phyloP scores from a whole-genome alignment of 2,113 vertebrate species.

The Lycaon pictus region DNA sequence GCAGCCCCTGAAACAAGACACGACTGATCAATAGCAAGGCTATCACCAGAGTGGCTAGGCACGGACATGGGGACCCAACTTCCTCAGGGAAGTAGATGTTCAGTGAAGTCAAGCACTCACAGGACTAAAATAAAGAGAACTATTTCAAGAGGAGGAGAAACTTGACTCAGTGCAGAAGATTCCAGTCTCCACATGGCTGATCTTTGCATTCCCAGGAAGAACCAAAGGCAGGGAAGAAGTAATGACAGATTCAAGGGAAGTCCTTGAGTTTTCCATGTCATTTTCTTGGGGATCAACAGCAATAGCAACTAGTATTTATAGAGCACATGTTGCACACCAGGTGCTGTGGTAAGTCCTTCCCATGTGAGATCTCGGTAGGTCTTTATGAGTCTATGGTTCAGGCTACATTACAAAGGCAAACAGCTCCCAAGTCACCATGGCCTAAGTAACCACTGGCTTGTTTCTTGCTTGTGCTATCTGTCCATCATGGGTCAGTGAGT shows the following conservation, averaged over 20 bases:
- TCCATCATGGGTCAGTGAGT: background rate
- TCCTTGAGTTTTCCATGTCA: background rate
- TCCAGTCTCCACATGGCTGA: background rate
- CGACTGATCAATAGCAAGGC: background rate
- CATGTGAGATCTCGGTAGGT: background rate
- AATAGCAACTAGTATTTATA: background rate
- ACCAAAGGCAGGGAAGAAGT: background rate
- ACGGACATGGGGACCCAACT: background rate
- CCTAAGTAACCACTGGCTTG: background rate
- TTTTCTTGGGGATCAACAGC: background rate
- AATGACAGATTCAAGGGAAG: rapidly evolving
- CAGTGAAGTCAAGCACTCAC: background rate
- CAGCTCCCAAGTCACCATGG: background rate
- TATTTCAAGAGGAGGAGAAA: background rate
- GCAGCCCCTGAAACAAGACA: background rate
- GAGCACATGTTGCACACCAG: too few species aligned
- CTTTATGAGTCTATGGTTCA: background rate
- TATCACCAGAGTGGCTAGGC: background rate
- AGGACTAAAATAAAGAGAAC: background rate
- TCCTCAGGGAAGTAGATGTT: background rate
- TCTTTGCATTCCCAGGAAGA: background rate
- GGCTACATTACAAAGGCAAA: background rate
- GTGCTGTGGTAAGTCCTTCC: background rate
- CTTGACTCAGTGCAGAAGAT: background rate
- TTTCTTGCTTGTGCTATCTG: background rate